A percentile compares a stretch with the other conserved stretches of the same genome.
phyloP scores from a whole-genome alignment of 2,113 vertebrate genomes.

The Gadus macrocephalus region DNA sequence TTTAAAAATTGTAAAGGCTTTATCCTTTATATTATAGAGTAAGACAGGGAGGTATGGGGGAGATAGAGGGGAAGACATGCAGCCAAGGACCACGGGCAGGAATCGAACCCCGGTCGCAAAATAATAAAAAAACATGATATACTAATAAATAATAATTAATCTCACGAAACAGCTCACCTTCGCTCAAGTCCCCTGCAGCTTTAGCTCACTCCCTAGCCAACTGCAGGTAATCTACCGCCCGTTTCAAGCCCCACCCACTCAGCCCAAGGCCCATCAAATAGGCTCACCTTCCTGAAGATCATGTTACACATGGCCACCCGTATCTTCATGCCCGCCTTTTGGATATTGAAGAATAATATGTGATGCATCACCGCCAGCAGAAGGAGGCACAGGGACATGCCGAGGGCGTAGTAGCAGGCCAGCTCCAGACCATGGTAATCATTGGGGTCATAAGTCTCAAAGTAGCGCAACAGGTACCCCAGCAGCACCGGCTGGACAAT shows the following conservation, averaged over 20 bases:
- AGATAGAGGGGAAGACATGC: too few relatives aligned
- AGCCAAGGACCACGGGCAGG: too few relatives aligned
- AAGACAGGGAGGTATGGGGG: too few relatives aligned
- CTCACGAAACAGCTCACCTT: too few relatives aligned
- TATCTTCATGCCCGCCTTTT: slow-evolving; percentile 84
- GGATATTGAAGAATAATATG: slow-evolving; percentile 85
- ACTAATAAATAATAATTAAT: too few relatives aligned
- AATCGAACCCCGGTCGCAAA: too few relatives aligned
- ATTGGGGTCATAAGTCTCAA: slow-evolving; percentile 70
- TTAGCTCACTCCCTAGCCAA: background rate
- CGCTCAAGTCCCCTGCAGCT: too few relatives aligned
- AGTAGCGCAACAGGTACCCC: slow-evolving; percentile 81
- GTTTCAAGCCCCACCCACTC: background rate
- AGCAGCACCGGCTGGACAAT: slow-evolving; percentile 83
- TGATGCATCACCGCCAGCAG: slow-evolving; percentile 79
- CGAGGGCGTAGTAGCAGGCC: slow-evolving; percentile 70
- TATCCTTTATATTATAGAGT: too few relatives aligned
- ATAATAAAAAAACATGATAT: too few relatives aligned
- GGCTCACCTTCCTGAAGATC: slow-evolving; percentile 89
- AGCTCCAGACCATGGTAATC: slow-evolving; percentile 43
- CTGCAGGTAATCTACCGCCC: background rate
- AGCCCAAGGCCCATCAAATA: too few relatives aligned
- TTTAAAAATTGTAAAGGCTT: too few relatives aligned
- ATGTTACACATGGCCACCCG: slow-evolving; percentile 91
- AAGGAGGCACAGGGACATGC: slow-evolving; percentile 72